Percentiles rank a stretch among this genome's conserved stretches.
Evolutionary conservation across 2,113 vertebrate species (phyloP).

Genomic region (Melanocharis versteri): DNA sequence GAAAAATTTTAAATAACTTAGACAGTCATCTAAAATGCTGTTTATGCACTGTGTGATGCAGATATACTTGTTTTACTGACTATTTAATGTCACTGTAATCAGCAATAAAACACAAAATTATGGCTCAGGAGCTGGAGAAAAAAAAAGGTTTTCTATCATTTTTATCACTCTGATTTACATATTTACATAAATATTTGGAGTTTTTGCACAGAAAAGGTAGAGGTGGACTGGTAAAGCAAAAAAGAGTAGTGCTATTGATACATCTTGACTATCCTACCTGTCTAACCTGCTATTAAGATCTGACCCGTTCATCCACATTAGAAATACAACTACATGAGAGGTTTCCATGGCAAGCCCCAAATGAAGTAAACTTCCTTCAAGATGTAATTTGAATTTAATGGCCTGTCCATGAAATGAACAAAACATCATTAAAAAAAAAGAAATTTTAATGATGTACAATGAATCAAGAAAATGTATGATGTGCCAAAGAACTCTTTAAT

Average conservation of each 20-base stretch:
- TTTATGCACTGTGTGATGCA: conserved; percentile 1
- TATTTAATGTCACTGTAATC: conserved; percentile 4
- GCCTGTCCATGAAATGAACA: conserved; percentile 60
- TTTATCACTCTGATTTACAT: conserved; percentile 48
- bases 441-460: conserved; percentile 17
- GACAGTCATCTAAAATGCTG: not conserved
- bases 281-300: not conserved
- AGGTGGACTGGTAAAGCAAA: not conserved
- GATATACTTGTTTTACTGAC: conserved; percentile 30
- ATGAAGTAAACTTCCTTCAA: conserved; percentile 27
- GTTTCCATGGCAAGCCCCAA: not conserved
- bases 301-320: not conserved
- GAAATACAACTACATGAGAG: conserved; percentile 28
- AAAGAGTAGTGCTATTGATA: not conserved
- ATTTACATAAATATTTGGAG: conserved; percentile 32
- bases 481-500: not conserved
- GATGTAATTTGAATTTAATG: conserved; percentile 62
- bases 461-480: conserved; percentile 54
- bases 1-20: not conserved
- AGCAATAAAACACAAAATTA: conserved; percentile 50
- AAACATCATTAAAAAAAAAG: conserved; percentile 44
- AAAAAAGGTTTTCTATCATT: not conserved
- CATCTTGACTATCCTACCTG: not conserved
- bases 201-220: not conserved
- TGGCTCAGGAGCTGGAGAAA: not conserved